Base-by-base conservation (phyloP, 2,888 invertebrate genomes). In the Andrena flavipes region DNA sequence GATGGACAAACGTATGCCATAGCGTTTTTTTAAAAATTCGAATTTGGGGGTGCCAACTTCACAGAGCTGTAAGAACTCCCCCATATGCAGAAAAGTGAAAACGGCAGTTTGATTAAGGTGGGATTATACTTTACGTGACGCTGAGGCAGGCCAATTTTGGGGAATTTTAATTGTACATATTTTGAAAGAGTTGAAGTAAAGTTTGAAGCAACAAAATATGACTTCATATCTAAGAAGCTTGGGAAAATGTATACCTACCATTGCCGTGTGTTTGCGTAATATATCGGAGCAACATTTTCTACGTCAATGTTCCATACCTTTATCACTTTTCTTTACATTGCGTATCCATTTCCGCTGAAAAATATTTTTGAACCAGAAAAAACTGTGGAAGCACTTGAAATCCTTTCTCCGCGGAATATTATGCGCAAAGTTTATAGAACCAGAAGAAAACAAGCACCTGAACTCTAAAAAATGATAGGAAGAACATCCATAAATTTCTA, bases 261-360 rank as follows among this genome's bases (percentile, higher is more conserved):
- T 20, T 20, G 16, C 20, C 23, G 8, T 8, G 8, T 63, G 35
- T 64, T 16, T 42, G 29, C 13, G 35, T 35, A 64, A 69, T 63
- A 68, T 56, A 51, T 68, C 59, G 30, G n/a, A n/a, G 54, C 30
- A 75, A 75, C 67, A 65, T 63, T 68, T 35, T 56, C 78, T 48
- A 29, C 29, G 23, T 51, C 49, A 35, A 13, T 30, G 29, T 13
- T 49, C 29, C 60, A 51, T 56, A 23, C 42, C 26, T 51, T 68
- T 10, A 48, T 49, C 76, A 0, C 26, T 51, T 49, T 33, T 29
- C 51, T 64, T 69, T 49, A 64, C 49, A 29, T 49, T 23, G n/a
- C 62, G 13, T 59, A 69, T 10, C 69, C 60, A 64, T 69, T 73
- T 69, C 42, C 78, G 16, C 29, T 60, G 30, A 10, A 69, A 73